Conservation (phyloP, 2,888 invertebrate species). For the Zygaena filipendulae region DNA sequence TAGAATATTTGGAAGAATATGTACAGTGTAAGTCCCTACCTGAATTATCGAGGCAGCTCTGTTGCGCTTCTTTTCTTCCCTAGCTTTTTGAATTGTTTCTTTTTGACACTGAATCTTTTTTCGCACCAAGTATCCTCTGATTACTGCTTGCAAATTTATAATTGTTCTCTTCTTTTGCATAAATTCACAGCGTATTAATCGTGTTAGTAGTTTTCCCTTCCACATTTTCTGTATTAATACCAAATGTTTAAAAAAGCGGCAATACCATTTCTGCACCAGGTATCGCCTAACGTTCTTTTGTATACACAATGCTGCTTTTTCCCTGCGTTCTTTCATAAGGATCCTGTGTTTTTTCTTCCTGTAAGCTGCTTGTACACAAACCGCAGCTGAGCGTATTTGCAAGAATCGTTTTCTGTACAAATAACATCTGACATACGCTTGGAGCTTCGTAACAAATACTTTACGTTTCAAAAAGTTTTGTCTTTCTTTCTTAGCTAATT, state of each 20-base stretch:
- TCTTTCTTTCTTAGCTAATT: slow-evolving; percentile 23
- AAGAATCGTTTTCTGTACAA: slow-evolving; percentile 33
- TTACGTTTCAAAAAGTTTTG: slow-evolving; percentile 19
- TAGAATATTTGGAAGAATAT: no score
- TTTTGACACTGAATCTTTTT: slow-evolving; percentile 47
- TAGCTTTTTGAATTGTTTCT: slow-evolving; percentile 44
- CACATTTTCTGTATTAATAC: slow-evolving; percentile 45
- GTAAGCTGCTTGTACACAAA: slow-evolving; percentile 44
- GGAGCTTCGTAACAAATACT: slow-evolving; percentile 22
- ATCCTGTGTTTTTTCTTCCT: slow-evolving; percentile 29
- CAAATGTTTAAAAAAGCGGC: slow-evolving; percentile 28
- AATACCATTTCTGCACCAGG: slow-evolving; percentile 31
- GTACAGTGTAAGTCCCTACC: no score
- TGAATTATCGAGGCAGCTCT: slow-evolving; percentile 74
- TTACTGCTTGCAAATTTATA: slow-evolving; percentile 43
- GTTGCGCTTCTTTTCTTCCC: slow-evolving; percentile 39
- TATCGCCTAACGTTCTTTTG: slow-evolving; percentile 43
- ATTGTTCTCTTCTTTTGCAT: slow-evolving; percentile 33
- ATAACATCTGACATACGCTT: slow-evolving; percentile 31
- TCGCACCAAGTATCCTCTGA: slow-evolving; percentile 61
- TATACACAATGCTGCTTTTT: slow-evolving; percentile 33
- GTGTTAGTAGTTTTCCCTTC: slow-evolving; percentile 43
- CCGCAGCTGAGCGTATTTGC: slow-evolving; percentile 25
- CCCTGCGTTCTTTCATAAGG: slow-evolving; percentile 22
- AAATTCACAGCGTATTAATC: slow-evolving; percentile 37